Percentiles rank a stretch among this genome's conserved stretches.
Conservation (phyloP, 1,140 invertebrate species). For the Euura saliciscinereae region DNA sequence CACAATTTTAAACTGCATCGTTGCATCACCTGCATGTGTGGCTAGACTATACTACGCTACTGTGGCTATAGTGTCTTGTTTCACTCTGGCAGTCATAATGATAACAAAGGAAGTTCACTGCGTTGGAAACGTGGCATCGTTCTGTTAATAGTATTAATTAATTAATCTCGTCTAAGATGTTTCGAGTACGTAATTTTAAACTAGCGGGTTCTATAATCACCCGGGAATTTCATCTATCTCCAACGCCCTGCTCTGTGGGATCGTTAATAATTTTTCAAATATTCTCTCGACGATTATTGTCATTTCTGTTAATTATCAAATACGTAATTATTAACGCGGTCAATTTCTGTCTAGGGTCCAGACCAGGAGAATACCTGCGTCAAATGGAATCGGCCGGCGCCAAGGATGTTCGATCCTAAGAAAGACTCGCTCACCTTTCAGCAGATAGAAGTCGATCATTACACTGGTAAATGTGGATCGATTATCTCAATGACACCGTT, state of each 20-base stretch:
- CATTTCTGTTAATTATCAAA: background rate
- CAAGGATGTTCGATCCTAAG: constrained; percentile 70
- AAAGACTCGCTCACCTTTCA: constrained; percentile 81
- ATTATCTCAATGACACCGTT: background rate
- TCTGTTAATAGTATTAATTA: background rate
- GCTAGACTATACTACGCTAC: background rate
- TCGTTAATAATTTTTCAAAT: too few species aligned
- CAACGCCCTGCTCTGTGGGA: too few species aligned
- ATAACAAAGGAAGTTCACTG: background rate
- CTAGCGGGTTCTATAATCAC: too few species aligned
- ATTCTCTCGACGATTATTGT: too few species aligned
- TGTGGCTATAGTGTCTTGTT: background rate
- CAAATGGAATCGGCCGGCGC: constrained; percentile 74
- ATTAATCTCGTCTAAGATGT: too few species aligned
- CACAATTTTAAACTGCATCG: background rate
- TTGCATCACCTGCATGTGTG: too few species aligned
- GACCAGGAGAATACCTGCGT: constrained; percentile 69
- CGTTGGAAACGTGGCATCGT: background rate
- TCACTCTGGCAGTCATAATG: background rate
- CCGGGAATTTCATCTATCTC: too few species aligned
- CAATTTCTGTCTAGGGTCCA: constrained; percentile 61
- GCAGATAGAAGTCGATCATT: constrained; percentile 93
- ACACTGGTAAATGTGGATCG: constrained; percentile 66
- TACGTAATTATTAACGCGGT: constrained; percentile 13
- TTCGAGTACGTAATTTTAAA: too few species aligned